Evolutionary conservation across 2,888 invertebrate genomes (phyloP), one percentile per base, ranked within the genome.

Genomic region (Drosophila atroscutellata): DNA sequence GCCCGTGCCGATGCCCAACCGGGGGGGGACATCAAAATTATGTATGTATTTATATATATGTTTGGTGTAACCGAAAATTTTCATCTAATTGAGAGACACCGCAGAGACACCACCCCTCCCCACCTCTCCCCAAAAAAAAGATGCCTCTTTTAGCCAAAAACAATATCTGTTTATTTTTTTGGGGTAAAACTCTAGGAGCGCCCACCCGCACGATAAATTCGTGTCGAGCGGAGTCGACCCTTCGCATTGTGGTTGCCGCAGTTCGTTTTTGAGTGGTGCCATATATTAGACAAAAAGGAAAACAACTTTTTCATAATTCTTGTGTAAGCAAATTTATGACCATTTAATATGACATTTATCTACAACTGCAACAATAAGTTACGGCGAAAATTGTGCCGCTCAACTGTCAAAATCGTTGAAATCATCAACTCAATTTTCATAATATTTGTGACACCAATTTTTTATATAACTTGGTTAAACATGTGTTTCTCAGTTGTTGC

Each of bases 51-150:
- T 50, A 28, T 49, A 15, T 39, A 54, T 49, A 28, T 64, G 83
- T 68, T 60, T 84, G 84, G 83, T 85, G 52, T 75, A 75, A 68
- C 75, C 81, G 47, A 76, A 80, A 77, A 85, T 80, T 69, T 77
- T 54, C 57, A 51, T 76, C 81, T 89, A 87, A 87, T 87, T 89
- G 88, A 87, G 89, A 77, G 80, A 72, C 87, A 81, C 80, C 77
- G 70, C 74, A 70, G 59, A 66, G 37, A 60, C 74, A 68, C 36
- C 11, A 8, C 24, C n/a, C 47, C 3, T 8, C 2, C 8, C 0
- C 8, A n/a, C n/a, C n/a, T n/a, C 8, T 8, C 8, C 0, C 2
- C 9, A 32, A 6, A n/a, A n/a, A 26, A 26, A 15, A 36, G 54
- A 59, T 62, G 73, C 65, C 70, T 67, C 74, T 63, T 80, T 80